Base-by-base conservation (phyloP, 2,888 invertebrate genomes). In the Lasioglossum figueresi region DNA sequence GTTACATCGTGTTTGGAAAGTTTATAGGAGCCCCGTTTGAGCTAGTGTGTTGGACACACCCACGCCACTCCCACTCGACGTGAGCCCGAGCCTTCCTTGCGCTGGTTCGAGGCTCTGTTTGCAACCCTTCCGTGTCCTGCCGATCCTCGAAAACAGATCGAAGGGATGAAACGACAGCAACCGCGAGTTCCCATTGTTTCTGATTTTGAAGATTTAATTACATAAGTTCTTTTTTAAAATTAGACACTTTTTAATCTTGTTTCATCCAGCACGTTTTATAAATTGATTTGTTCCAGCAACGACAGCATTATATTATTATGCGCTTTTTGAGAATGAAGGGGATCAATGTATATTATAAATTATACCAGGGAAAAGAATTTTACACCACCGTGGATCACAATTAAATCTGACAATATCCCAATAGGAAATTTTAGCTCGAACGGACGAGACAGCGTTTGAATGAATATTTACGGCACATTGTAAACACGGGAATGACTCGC, bases 41-140 rank as follows among this genome's bases (percentile, higher is more conserved):
- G 88, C 88, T 89, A 89, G 88, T 89, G 87, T 91, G 92, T 92
- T 91, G 89, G 94, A 93, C 94, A 94, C 94, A 94, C 94, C 94
- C 94, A 94, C 94, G 94, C 93, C 94, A 93, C 94, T 93, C 94
- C 94, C 94, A 94, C 93, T 92, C 91, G 88, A 88, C 91, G 83
- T 82, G 84, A 86, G 84, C 82, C 87, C 84, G 87, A 82, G 78
- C 80, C 81, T 89, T 80, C 79, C 85, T 87, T 85, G 79, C 85
- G 76, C 74, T 40, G 79, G 75, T 76, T 76, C 80, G 19, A 71
- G 43, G 34, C 76, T 16, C 80, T 37, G 76, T 52, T 76, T 43
- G 73, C 83, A 86, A 87, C 86, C 87, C 86, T 80, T 87, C 79
- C n/a, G 59, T 37, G 37, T 71, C 59, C 45, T 31, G 37, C 48